These are phyloP conservation scores for Zenarchopterus dispar DNA, from an alignment of 2,797 vertebrate genomes.

Conservation along the genomic window DNA sequence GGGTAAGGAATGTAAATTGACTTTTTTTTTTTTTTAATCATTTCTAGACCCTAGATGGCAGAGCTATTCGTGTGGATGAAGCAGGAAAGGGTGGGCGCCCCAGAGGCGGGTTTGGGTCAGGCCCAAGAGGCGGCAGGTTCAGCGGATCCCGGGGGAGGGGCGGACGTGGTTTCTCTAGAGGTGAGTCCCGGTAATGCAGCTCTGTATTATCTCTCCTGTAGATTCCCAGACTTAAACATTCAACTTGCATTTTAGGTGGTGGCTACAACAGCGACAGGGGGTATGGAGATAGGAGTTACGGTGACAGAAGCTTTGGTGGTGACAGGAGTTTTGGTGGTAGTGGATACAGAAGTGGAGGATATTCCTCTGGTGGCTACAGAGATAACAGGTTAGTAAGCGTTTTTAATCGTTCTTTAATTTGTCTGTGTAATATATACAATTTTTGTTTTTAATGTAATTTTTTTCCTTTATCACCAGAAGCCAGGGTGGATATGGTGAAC, in stretches of 20 bases:
- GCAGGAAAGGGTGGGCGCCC: constrained; percentile 90
- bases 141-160: constrained; percentile 85
- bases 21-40: neutral
- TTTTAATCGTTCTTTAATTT: no score
- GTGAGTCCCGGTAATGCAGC: constrained; percentile 28
- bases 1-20: no score
- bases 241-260: no score
- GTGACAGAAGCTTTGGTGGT: constrained; percentile 65
- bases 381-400: constrained; percentile 63
- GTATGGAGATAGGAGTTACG: constrained; percentile 64
- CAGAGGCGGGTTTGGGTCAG: constrained; percentile 35
- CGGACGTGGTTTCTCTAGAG: constrained; percentile 70
- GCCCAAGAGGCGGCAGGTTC: constrained; percentile 81
- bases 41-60: constrained; percentile 89
- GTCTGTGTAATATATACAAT: no score
- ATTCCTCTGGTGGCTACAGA: constrained; percentile 65
- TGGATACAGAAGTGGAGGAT: constrained; percentile 64
- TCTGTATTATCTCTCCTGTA: rapidly evolving
- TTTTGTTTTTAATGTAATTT: no score
- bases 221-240: no score
- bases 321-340: constrained; percentile 61
- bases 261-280: constrained; percentile 68
- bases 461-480: constrained; percentile 59
- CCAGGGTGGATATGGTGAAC: constrained; percentile 79
- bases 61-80: constrained; percentile 94